Conservation (phyloP, 2,888 invertebrate genomes). For the Margaritifera margaritifera region DNA sequence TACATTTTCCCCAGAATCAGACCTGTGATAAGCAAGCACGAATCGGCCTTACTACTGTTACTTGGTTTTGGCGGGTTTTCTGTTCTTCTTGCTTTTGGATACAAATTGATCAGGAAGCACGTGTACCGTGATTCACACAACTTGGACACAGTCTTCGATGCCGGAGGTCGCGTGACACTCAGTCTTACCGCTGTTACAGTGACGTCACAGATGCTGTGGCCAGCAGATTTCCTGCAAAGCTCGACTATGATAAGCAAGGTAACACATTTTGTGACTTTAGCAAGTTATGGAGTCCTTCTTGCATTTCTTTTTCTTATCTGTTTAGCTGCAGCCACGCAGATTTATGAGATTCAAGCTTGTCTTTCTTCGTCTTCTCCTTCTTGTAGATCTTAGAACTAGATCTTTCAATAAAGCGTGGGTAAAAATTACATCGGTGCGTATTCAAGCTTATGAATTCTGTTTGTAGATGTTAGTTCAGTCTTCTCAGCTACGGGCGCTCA, state of each 20-base stretch:
- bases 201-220: conserved; percentile 30
- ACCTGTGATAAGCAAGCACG: conserved; percentile 41
- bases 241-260: conserved; percentile 20
- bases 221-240: conserved; percentile 19
- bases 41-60: conserved; percentile 41
- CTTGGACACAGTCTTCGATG: conserved; percentile 49
- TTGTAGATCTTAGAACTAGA: too few relatives aligned
- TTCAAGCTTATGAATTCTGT: too few relatives aligned
- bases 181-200: conserved; percentile 33
- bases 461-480: too few relatives aligned
- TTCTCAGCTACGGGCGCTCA: too few relatives aligned
- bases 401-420: too few relatives aligned
- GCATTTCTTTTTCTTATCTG: too few relatives aligned
- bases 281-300: background rate
- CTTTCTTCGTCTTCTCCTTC: too few relatives aligned
- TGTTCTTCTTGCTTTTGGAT: conserved; percentile 39
- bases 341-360: too few relatives aligned
- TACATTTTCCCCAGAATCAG: conserved; percentile 12
- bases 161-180: conserved; percentile 26
- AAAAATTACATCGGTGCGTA: too few relatives aligned
- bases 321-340: too few relatives aligned
- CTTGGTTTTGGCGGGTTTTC: conserved; percentile 52
- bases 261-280: background rate
- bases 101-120: conserved; percentile 44
- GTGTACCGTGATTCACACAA: conserved; percentile 50